phyloP scores from a whole-genome alignment of 2,113 vertebrate species.

The Gorsachius goisagi region DNA sequence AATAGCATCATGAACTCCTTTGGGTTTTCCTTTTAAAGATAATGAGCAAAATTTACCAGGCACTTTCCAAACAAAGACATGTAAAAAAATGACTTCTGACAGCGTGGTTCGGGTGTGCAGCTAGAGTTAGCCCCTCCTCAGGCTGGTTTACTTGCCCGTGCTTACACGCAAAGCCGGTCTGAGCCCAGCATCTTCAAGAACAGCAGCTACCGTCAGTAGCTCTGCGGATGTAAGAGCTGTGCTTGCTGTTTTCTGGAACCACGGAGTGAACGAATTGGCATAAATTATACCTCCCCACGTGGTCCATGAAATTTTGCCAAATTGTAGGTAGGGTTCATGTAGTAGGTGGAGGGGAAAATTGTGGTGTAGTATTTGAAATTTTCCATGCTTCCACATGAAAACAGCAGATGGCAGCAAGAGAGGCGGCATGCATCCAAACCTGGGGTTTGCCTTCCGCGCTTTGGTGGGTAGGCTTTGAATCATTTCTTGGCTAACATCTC shows the following conservation, averaged over 20 bases:
- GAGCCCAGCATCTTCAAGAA: neutral
- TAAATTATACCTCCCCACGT: neutral
- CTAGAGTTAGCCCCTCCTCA: neutral
- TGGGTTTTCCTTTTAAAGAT: neutral
- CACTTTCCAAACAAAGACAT: neutral
- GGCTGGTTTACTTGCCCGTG: neutral
- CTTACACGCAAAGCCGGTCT: fast-evolving
- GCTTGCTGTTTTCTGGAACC: neutral
- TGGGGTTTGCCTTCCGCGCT: neutral
- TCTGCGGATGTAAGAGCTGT: neutral
- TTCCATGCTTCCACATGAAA: neutral
- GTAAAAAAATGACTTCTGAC: neutral
- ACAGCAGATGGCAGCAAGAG: slow-evolving; percentile 57
- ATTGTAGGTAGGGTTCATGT: neutral
- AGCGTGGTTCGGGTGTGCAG: neutral
- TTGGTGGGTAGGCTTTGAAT: neutral
- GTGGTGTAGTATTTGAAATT: neutral
- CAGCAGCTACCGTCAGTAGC: neutral
- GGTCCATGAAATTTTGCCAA: neutral
- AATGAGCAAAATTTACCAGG: neutral
- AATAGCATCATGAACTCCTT: neutral
- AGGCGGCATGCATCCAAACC: neutral
- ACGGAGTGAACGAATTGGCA: fast-evolving
- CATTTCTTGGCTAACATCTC: neutral
- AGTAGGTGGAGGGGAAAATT: neutral